phyloP scores from a whole-genome alignment of 2,888 invertebrate species.

The Cerastis rubricosa region DNA sequence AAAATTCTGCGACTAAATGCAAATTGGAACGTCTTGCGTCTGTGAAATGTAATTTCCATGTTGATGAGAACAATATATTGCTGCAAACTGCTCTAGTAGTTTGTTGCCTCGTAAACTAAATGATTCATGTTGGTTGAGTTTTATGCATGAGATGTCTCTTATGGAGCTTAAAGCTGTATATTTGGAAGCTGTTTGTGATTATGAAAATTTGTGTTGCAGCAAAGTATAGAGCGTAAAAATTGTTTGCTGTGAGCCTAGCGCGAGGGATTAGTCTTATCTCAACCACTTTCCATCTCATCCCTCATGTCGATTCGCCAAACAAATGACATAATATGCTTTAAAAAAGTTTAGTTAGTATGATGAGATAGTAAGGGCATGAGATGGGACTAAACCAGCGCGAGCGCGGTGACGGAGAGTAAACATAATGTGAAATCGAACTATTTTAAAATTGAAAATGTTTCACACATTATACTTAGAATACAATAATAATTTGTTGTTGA shows the following conservation, averaged over 20 bases:
- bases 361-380: too few relatives aligned
- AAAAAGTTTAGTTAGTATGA: too few relatives aligned
- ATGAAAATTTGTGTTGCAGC: background rate
- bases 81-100: conserved; percentile 13
- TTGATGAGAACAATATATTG: conserved; percentile 35
- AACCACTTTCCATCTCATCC: too few relatives aligned
- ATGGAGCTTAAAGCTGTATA: background rate
- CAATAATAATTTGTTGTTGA: too few relatives aligned
- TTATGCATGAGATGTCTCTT: background rate
- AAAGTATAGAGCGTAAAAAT: background rate
- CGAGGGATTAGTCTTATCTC: background rate
- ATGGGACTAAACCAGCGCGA: too few relatives aligned
- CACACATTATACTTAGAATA: too few relatives aligned
- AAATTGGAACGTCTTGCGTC: conserved; percentile 35
- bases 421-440: background rate
- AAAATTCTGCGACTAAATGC: conserved; percentile 32
- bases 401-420: background rate
- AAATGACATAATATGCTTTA: too few relatives aligned
- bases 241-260: background rate
- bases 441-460: background rate
- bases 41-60: conserved; percentile 50
- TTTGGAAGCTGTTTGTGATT: background rate
- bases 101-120: conserved; percentile 6
- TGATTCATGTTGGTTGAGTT: conserved; percentile 2
- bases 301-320: too few relatives aligned